phyloP scores from a whole-genome alignment of 1,140 invertebrate species.

The Drosophila ananassae region DNA sequence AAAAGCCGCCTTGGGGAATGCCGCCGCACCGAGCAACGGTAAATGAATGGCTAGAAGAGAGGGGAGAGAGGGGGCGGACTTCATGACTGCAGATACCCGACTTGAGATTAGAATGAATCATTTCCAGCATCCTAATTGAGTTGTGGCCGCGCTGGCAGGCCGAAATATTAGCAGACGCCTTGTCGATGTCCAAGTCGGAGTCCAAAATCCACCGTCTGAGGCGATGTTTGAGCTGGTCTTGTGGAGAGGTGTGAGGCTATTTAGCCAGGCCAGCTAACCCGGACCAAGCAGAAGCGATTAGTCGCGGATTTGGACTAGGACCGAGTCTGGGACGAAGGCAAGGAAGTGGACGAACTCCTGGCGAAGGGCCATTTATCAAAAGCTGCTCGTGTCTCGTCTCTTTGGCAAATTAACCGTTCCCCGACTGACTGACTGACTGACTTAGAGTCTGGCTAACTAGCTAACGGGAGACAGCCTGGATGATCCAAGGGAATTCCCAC shows the following conservation, averaged over 20 bases:
- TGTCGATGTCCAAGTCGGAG: conserved; percentile 38
- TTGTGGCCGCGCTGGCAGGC: conserved; percentile 59
- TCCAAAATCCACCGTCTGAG: conserved; percentile 9
- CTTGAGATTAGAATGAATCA: conserved; percentile 80
- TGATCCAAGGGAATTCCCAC: conserved; percentile 30
- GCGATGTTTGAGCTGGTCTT: conserved; percentile 13
- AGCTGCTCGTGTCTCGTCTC: conserved; percentile 70
- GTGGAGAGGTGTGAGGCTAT: conserved; percentile 53
- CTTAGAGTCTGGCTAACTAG: conserved; percentile 27
- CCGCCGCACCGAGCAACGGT: conserved; percentile 60
- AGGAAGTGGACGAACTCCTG: conserved; percentile 38
- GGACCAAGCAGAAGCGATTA: conserved; percentile 47
- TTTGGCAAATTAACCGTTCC: conserved; percentile 62
- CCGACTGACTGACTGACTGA: conserved; percentile 48
- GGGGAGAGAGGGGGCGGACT: conserved; percentile 12
- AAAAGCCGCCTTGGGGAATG: conserved; percentile 58
- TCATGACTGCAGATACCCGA: conserved; percentile 79
- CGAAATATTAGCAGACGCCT: conserved; percentile 52
- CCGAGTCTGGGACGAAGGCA: conserved; percentile 14
- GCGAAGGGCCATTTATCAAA: conserved; percentile 73
- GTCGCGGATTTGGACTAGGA: conserved; percentile 28
- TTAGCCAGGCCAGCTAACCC: conserved; percentile 47
- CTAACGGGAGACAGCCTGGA: conserved; percentile 33
- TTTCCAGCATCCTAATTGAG: conserved; percentile 79
- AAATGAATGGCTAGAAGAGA: conserved; percentile 33